phyloP scores from a whole-genome alignment of 2,113 vertebrate genomes.

The Laterallus jamaicensis region DNA sequence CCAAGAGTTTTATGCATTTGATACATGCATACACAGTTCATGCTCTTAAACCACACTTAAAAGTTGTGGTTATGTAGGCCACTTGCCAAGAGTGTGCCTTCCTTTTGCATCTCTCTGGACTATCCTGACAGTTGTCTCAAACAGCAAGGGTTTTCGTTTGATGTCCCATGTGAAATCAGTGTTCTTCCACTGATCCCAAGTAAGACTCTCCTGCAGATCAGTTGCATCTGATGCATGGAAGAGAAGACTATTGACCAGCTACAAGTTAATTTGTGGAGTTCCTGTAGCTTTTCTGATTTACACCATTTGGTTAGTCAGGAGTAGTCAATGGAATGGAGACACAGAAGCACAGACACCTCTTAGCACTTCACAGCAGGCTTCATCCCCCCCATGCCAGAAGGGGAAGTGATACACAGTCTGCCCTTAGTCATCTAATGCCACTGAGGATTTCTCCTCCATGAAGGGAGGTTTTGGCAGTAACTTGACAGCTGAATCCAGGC shows the following conservation, averaged over 20 bases:
- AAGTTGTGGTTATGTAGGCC: not conserved
- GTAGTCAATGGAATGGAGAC: not conserved
- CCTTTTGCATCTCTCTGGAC: not conserved
- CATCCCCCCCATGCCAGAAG: not conserved
- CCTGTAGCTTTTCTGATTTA: not conserved
- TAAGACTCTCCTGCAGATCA: not conserved
- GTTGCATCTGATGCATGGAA: not conserved
- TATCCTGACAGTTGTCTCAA: not conserved
- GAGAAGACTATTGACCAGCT: not conserved
- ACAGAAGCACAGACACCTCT: not conserved
- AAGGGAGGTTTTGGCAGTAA: not conserved
- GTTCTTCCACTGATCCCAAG: not conserved
- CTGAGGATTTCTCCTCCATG: not conserved
- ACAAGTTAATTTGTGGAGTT: not conserved
- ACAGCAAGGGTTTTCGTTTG: not conserved
- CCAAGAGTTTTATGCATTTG: not conserved
- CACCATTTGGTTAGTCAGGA: not conserved
- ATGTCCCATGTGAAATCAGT: not conserved
- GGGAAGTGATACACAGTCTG: not conserved
- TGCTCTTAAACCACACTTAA: fast-evolving
- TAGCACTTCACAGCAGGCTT: not conserved
- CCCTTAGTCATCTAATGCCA: not conserved
- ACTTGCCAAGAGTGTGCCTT: not conserved
- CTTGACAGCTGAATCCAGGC: not conserved
- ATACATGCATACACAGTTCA: too few relatives aligned